Evolutionary conservation across 1,140 invertebrate genomes (phyloP).

Genomic region (Akabosia matsudoensis): DNA sequence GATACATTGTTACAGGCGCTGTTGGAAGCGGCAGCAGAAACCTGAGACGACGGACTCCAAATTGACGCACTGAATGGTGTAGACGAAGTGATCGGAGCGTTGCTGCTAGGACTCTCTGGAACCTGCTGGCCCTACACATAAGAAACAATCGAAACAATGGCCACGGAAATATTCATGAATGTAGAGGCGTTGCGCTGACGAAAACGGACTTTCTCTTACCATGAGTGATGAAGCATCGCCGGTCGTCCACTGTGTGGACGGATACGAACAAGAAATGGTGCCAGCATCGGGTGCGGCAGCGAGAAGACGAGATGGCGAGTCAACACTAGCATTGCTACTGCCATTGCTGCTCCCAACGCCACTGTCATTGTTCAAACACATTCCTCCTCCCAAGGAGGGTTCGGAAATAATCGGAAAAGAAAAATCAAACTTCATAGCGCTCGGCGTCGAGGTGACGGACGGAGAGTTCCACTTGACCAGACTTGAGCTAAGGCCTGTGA

Average conservation of each 20-base stretch:
- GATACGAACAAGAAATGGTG: neutral
- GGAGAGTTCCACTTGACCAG: neutral
- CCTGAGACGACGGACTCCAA: constrained; percentile 5
- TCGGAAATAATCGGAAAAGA: neutral
- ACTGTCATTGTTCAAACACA: neutral
- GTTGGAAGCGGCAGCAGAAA: constrained; percentile 3
- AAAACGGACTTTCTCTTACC: too few species aligned
- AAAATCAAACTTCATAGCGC: neutral
- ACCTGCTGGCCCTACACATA: neutral
- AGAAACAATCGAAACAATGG: neutral
- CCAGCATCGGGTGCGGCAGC: neutral
- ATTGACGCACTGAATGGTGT: neutral
- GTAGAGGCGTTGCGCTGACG: neutral
- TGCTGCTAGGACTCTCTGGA: neutral
- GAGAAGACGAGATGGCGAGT: neutral
- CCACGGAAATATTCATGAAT: too few species aligned
- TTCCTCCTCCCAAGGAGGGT: neutral
- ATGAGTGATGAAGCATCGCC: neutral
- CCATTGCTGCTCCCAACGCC: neutral
- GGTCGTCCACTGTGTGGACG: neutral
- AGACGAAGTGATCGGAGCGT: neutral
- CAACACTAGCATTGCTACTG: constrained; percentile 6
- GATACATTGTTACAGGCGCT: neutral
- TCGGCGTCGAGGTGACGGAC: neutral
- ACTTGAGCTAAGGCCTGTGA: neutral